These are phyloP conservation scores for Atrina japonica DNA, from an alignment of 2,888 invertebrate species.

Conservation along the genomic window DNA sequence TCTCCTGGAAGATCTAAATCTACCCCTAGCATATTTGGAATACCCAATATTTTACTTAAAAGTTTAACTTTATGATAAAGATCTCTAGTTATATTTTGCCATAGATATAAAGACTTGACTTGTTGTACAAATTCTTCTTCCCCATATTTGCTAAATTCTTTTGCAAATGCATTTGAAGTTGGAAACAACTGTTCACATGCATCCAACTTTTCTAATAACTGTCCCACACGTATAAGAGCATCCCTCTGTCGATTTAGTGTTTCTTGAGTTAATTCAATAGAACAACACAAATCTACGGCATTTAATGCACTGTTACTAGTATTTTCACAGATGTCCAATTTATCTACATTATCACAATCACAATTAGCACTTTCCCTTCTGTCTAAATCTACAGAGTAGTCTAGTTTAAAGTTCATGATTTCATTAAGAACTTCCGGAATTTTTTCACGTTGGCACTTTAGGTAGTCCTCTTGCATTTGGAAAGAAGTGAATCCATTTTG, in stretches of 20 bases:
- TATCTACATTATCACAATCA: slow-evolving; percentile 20
- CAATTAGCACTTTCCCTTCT: slow-evolving; percentile 1
- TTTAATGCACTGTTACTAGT: background rate
- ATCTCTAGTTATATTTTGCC: slow-evolving; percentile 94
- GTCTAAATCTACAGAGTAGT: slow-evolving; percentile 36
- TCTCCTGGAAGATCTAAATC: too few species aligned
- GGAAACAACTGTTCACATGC: slow-evolving; percentile 91
- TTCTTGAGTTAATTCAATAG: slow-evolving; percentile 61
- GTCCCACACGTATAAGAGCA: slow-evolving; percentile 88
- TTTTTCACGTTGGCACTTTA: slow-evolving; percentile 87
- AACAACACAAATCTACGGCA: slow-evolving; percentile 51
- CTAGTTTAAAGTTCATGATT: slow-evolving; percentile 86
- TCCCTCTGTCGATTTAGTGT: slow-evolving; percentile 86
- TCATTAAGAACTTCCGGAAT: slow-evolving; percentile 87
- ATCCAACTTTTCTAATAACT: slow-evolving; percentile 88
- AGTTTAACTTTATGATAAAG: slow-evolving; percentile 90
- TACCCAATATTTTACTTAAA: slow-evolving; percentile 78
- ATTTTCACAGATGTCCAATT: background rate
- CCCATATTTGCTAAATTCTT: slow-evolving; percentile 87
- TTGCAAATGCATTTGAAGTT: slow-evolving; percentile 89
- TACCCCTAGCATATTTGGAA: slow-evolving; percentile 56
- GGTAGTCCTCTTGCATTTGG: slow-evolving; percentile 89
- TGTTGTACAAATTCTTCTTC: slow-evolving; percentile 85
- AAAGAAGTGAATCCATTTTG: slow-evolving; percentile 82
- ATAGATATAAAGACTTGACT: slow-evolving; percentile 91